These are phyloP conservation scores for Keiferia lycopersicella DNA, from an alignment of 2,888 invertebrate species.

Conservation along the genomic window DNA sequence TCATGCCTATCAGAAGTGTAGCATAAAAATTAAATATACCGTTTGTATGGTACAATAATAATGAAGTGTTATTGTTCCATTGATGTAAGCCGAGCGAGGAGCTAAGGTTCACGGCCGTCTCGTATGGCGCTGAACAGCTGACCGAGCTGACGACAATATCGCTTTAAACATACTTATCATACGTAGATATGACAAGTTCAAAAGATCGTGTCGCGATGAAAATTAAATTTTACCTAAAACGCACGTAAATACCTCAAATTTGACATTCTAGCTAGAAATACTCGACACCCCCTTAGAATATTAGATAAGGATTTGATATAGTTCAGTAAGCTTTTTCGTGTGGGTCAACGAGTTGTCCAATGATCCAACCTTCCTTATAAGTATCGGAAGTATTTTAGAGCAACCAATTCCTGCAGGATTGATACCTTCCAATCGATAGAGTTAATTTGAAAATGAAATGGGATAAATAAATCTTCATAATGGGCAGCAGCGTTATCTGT, in stretches of 20 bases:
- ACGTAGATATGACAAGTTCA: not conserved
- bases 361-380: too few relatives aligned
- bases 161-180: not conserved
- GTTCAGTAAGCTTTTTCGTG: too few relatives aligned
- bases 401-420: too few relatives aligned
- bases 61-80: conserved; percentile 61
- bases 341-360: too few relatives aligned
- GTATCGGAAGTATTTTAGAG: not conserved
- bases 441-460: too few relatives aligned
- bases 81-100: conserved; percentile 51
- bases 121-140: conserved; percentile 56
- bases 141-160: conserved; percentile 57
- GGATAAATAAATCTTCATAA: too few relatives aligned
- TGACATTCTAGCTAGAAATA: too few relatives aligned
- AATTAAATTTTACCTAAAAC: not conserved
- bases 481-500: too few relatives aligned
- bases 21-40: conserved; percentile 29
- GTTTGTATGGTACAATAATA: conserved; percentile 44
- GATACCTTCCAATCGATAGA: too few relatives aligned
- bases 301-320: too few relatives aligned
- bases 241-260: too few relatives aligned
- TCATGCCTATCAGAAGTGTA: conserved; percentile 22
- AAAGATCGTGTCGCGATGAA: not conserved
- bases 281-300: too few relatives aligned
- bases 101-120: conserved; percentile 51